Percentiles rank a stretch among this genome's conserved stretches.
Evolutionary conservation across 2,797 vertebrate species (phyloP).

Genomic region (Sebastes miniatus): DNA sequence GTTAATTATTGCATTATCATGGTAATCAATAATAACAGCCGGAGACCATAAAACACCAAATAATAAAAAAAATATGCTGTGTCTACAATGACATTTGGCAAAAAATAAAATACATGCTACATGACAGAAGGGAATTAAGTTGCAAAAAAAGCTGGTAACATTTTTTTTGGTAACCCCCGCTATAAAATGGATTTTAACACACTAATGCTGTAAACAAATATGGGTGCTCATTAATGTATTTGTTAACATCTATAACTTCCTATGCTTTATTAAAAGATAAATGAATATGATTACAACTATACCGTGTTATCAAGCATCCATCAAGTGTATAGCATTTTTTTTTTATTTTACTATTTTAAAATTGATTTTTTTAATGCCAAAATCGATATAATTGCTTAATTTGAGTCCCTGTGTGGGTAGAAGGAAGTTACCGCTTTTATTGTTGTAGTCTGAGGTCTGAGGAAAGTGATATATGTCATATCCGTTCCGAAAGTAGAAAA

Average conservation of each 20-base stretch:
- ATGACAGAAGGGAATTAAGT: background rate
- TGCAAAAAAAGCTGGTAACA: accelerated
- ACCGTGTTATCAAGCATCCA: background rate
- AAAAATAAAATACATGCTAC: background rate
- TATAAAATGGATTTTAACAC: too few relatives aligned
- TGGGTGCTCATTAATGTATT: too few relatives aligned
- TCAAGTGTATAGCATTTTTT: background rate
- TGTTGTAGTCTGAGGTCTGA: too few relatives aligned
- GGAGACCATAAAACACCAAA: background rate
- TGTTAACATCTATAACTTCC: background rate
- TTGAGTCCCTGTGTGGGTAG: too few relatives aligned
- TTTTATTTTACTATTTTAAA: too few relatives aligned
- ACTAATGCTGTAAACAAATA: too few relatives aligned
- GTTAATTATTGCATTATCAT: constrained; percentile 23
- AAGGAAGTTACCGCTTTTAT: too few relatives aligned
- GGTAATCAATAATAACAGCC: background rate
- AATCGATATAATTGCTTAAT: too few relatives aligned
- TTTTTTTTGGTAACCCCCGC: too few relatives aligned
- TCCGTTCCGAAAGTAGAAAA: too few relatives aligned
- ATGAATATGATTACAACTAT: background rate
- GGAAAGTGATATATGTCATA: too few relatives aligned
- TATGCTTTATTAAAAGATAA: background rate
- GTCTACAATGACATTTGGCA: background rate
- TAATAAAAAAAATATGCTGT: background rate
- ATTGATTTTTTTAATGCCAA: too few relatives aligned